Evolutionary conservation across 2,888 invertebrate species (phyloP).

Genomic region (Caenorhabditis sp.): DNA sequence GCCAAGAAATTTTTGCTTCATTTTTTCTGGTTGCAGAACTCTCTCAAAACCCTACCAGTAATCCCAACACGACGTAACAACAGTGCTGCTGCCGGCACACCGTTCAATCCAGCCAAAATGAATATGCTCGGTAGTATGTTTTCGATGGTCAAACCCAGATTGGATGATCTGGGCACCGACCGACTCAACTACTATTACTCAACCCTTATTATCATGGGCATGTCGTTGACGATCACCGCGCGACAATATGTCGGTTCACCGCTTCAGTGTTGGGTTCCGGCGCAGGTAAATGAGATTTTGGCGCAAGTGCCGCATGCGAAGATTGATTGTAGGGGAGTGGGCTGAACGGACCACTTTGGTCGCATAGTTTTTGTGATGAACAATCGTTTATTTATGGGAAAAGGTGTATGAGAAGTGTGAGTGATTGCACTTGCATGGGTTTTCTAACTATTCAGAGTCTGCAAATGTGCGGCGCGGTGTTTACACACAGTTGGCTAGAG

Average conservation of each 20-base stretch:
- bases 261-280: constrained; percentile 68
- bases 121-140: constrained; percentile 46
- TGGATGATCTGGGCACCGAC: constrained; percentile 59
- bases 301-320: too few species aligned
- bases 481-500: too few species aligned
- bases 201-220: constrained; percentile 60
- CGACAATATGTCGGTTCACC: constrained; percentile 69
- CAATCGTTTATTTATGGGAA: constrained; percentile 3
- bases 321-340: constrained; percentile 6
- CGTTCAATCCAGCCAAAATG: constrained; percentile 29
- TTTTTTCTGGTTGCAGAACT: background rate
- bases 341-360: background rate
- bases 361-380: background rate
- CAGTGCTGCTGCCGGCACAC: constrained; percentile 22
- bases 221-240: constrained; percentile 57
- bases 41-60: background rate
- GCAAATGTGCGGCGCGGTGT: too few species aligned
- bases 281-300: constrained; percentile 53
- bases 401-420: constrained; percentile 9
- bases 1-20: background rate
- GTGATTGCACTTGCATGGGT: background rate
- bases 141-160: constrained; percentile 43
- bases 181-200: constrained; percentile 68
- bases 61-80: background rate
- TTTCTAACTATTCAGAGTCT: too few species aligned